These are phyloP conservation scores for Hyles vespertilio DNA, from an alignment of 1,140 invertebrate genomes.

Conservation along the genomic window DNA sequence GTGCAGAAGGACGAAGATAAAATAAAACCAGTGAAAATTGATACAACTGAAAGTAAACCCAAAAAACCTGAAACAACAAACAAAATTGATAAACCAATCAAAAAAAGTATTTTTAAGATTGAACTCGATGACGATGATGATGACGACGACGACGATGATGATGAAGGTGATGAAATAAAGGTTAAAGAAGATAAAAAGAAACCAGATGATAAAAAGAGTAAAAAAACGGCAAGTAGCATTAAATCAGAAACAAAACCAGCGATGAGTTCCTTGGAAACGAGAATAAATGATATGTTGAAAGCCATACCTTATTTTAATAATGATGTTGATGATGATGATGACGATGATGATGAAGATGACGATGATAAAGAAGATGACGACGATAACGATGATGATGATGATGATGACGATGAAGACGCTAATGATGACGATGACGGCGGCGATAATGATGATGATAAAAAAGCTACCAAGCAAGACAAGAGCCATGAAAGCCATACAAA, in stretches of 20 bases:
- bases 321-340: conserved; percentile 17
- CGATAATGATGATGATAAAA: conserved; percentile 1
- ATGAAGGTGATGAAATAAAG: conserved; percentile 14
- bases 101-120: conserved; percentile 13
- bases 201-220: no score
- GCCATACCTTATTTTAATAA: conserved; percentile 3
- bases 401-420: conserved; percentile 10
- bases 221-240: background rate
- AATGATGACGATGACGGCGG: conserved; percentile 2
- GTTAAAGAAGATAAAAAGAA: no score
- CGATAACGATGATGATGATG: conserved; percentile 4
- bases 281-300: no score
- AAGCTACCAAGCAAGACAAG: background rate
- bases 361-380: conserved; percentile 3
- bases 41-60: no score
- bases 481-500: background rate
- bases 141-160: conserved; percentile 19
- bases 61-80: no score
- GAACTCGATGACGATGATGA: conserved; percentile 13
- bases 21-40: no score
- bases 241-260: conserved; percentile 7
- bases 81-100: conserved; percentile 2
- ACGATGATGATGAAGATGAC: conserved; percentile 12
- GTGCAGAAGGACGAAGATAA: no score
- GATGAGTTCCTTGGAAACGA: no score